Base-by-base conservation (phyloP, 37 sponge, comb jelly and placozoan species). In the Theonella swinhoei region DNA sequence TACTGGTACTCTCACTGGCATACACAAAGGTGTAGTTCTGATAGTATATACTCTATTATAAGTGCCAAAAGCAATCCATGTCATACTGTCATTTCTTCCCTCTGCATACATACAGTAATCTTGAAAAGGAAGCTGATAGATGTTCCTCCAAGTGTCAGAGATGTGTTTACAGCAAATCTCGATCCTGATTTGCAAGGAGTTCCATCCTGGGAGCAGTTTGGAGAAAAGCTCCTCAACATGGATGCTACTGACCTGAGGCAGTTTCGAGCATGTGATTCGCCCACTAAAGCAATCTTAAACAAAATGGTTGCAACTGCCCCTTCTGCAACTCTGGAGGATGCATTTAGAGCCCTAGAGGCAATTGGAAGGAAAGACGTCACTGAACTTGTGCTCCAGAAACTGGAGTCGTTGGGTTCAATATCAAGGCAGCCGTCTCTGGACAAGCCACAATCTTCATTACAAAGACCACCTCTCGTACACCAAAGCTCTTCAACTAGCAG, bases 191-290 rank as follows among this genome's bases (percentile, higher is more conserved):
- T 42, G 42, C 42, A 39, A 42, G 74, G 74, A 14, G 36, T 73
- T 22, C 25, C 42, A 23, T 39, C 19, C 43, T 73, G 74, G 74
- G 47, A 42, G 7, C 74, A 73, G 25, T 73, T 73, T 73, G 74
- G 74, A 22, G 74, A 73, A 39, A 42, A n/a, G 24, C 42, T 73
- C 22, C 74, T 73, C 34, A 35, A 35, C 34, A 4, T 39, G 41
- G 34, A 39, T 39, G 42, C 74, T 19, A 17, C 39, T 20, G 42
- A 36, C 29, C 43, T 73, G 43, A 33, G 41, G 43, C n/a, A 37
- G 47, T 73, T 73, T 38, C 20, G 39, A 39, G 0, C 36, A 1
- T 39, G 34, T 20, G 22, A 34, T 25, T 73, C 74, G 11, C 47
- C 47, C 1, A 42, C 74, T 26, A 38, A 28, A 33, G 69, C 69